phyloP scores from a whole-genome alignment of 2,113 vertebrate species.

The Gymnocephalus cernua region DNA sequence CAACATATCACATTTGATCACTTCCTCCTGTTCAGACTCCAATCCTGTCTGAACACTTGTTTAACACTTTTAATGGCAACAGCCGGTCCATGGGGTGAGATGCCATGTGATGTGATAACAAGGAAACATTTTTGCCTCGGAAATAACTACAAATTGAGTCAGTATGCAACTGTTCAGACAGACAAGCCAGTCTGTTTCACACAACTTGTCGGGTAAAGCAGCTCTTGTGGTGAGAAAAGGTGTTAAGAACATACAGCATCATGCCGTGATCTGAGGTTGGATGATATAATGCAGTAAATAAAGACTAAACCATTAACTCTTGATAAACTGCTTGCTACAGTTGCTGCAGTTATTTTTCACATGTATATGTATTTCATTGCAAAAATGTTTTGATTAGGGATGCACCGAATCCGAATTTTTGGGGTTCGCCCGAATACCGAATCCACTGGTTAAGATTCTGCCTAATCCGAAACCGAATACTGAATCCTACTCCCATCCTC shows the following conservation, averaged over 20 bases:
- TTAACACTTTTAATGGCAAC: constrained; percentile 16
- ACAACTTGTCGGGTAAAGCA: constrained; percentile 11
- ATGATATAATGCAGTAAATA: background rate
- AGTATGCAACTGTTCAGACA: constrained; percentile 3
- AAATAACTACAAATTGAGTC: constrained; percentile 4
- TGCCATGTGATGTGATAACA: constrained; percentile 27
- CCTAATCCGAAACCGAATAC: too few relatives aligned
- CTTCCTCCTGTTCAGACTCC: background rate
- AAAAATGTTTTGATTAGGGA: too few relatives aligned
- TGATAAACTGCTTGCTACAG: background rate
- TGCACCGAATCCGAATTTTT: too few relatives aligned
- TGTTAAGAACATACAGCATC: constrained; percentile 30
- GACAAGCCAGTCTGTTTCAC: constrained; percentile 18
- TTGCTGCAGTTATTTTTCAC: background rate
- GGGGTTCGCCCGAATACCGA: too few relatives aligned
- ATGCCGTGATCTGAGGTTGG: background rate
- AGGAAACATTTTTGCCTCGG: constrained; percentile 20
- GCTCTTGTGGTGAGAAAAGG: constrained; percentile 5
- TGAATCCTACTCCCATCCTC: too few relatives aligned
- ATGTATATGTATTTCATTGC: background rate
- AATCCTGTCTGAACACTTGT: background rate
- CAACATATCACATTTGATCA: background rate
- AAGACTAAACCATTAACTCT: constrained; percentile 1
- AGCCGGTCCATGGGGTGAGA: background rate
- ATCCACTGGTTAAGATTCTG: too few relatives aligned